A percentile compares a stretch with the other conserved stretches of the same genome.
These are phyloP conservation scores for Ladona fulva DNA, from an alignment of 1,140 invertebrate species.

Conservation along the genomic window DNA sequence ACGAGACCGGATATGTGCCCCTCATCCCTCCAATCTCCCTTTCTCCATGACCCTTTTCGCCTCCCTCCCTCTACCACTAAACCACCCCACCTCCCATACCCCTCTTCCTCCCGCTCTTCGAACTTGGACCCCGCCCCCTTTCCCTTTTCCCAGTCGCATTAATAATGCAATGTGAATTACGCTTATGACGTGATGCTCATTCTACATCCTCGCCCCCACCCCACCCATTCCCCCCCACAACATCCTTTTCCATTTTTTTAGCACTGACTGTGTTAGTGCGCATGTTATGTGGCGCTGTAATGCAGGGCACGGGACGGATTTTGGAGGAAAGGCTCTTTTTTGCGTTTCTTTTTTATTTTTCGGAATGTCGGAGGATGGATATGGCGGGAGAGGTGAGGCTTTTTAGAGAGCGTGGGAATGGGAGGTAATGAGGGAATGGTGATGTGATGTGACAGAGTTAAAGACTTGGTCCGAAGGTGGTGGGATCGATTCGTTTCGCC, in stretches of 20 bases:
- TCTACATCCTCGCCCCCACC: neutral
- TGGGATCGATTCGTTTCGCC: too few relatives aligned
- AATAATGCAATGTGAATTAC: conserved; percentile 8
- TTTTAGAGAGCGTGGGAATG: too few relatives aligned
- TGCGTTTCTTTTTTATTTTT: too few relatives aligned
- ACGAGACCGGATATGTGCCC: too few relatives aligned
- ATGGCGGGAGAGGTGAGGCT: too few relatives aligned
- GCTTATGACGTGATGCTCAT: neutral
- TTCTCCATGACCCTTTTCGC: neutral
- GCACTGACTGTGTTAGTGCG: neutral
- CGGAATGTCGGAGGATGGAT: too few relatives aligned
- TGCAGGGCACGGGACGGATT: too few relatives aligned
- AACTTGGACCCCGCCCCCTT: neutral
- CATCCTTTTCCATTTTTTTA: neutral
- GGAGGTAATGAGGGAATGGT: too few relatives aligned
- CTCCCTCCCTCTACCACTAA: neutral
- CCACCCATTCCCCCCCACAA: neutral
- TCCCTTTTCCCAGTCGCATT: neutral
- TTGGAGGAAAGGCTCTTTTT: too few relatives aligned
- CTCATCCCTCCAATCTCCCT: neutral
- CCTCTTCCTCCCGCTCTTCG: neutral
- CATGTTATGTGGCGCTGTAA: too few relatives aligned
- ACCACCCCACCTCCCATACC: neutral
- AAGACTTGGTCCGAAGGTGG: too few relatives aligned
- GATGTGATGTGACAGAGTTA: too few relatives aligned